Evolutionary conservation across 2,797 vertebrate genomes (phyloP).

Genomic region (Hozukius guyotensis): DNA sequence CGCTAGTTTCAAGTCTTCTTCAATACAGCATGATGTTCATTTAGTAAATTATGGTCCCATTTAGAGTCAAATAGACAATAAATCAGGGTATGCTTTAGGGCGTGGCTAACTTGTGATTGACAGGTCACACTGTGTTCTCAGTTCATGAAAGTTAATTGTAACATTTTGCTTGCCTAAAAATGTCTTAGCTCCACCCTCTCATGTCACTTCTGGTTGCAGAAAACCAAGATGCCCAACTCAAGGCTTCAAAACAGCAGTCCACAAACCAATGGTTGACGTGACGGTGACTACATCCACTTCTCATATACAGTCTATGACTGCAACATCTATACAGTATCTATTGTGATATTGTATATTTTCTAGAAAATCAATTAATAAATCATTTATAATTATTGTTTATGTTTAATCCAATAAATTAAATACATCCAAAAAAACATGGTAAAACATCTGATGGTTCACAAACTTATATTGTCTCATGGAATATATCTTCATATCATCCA

Average conservation of each 20-base stretch:
- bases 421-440: not conserved
- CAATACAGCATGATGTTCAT: too few relatives aligned
- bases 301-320: not conserved
- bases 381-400: not conserved
- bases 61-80: too few relatives aligned
- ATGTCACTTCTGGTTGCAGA: too few relatives aligned
- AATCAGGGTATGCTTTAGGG: too few relatives aligned
- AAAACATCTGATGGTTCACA: not conserved
- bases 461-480: not conserved
- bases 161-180: fast-evolving
- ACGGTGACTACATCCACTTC: not conserved
- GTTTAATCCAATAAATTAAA: not conserved
- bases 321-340: not conserved
- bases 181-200: too few relatives aligned
- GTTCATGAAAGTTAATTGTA: too few relatives aligned
- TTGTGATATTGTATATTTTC: not conserved
- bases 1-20: too few relatives aligned
- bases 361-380: not conserved
- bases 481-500: not conserved
- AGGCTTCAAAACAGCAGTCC: not conserved
- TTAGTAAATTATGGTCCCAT: too few relatives aligned
- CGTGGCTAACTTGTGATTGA: too few relatives aligned
- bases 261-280: not conserved
- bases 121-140: too few relatives aligned
- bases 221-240: not conserved